Evolutionary conservation across 2,888 invertebrate genomes (phyloP), one percentile per base, ranked within the genome.

Genomic region (Chouioia cunea): DNA sequence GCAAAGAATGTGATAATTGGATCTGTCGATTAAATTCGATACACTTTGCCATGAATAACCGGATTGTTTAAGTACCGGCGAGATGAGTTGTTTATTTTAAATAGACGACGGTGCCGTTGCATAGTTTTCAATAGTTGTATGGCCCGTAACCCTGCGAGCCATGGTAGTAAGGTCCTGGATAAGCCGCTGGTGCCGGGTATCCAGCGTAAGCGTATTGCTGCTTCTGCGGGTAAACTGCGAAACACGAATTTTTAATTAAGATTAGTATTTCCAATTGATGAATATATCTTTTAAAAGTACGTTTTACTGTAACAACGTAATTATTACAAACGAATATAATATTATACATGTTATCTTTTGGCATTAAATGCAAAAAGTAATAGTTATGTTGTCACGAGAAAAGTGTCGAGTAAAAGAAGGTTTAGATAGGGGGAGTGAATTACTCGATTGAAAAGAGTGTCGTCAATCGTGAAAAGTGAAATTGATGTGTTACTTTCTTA

Each of bases 161-260:
- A 86, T 95, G 90, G 76, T 91, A 95, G 87, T 96, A 96, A 44
- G 95, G 95, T 50, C 93, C 93, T 70, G 95, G 93, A 87, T 96
- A 96, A 65, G 94, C 93, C 0, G 93, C 93, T 54, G 91, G 90
- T 67, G 90, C 88, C 68, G 94, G 93, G 86, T 96, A 95, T 71
- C 67, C 94, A 65, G 95, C 93, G 85, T 96, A 96, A 16, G 95
- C 95, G 83, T 95, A 95, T 79, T 96, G 95, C 87, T 96, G 95
- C 87, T 97, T 97, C 87, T 96, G 96, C 63, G 96, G 96, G 88
- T 97, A 97, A 81, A 97, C 96, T 94, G 90, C 56, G 88, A 47
- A 69, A 44, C 14, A 15, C 20, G 46, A 65, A 12, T n/a, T 53
- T 36, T 18, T 50, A n/a, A n/a, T n/a, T 15, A 6, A 36, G 36